These are phyloP conservation scores for Cyprinodon diabolis DNA, from an alignment of 2,797 vertebrate genomes.

Conservation along the genomic window DNA sequence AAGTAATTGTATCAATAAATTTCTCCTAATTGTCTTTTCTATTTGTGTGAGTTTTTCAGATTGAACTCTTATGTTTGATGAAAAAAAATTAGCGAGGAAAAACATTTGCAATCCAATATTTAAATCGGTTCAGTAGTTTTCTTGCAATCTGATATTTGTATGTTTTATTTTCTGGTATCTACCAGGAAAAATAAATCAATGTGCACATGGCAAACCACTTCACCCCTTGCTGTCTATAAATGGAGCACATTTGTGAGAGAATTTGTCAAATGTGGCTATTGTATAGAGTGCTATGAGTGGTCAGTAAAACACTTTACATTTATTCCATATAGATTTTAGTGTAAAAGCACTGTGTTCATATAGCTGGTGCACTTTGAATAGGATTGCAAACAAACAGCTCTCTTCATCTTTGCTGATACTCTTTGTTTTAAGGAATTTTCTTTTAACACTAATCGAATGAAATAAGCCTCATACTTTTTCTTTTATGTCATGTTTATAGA, in stretches of 20 bases:
- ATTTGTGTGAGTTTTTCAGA: too few relatives aligned
- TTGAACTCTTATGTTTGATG: neutral
- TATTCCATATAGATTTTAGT: neutral
- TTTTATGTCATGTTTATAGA: slow-evolving; percentile 14
- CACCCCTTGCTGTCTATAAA: neutral
- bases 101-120: neutral
- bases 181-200: too few relatives aligned
- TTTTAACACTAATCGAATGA: slow-evolving; percentile 17
- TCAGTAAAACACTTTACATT: neutral
- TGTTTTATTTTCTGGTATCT: neutral
- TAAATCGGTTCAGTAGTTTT: neutral
- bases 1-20: too few relatives aligned
- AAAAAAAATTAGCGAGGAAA: neutral
- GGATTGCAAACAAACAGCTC: neutral
- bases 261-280: neutral
- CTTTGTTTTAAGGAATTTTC: neutral
- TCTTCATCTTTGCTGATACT: slow-evolving; percentile 3
- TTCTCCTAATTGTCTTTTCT: too few relatives aligned
- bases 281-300: neutral
- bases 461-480: slow-evolving; percentile 5
- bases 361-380: neutral
- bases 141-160: too few relatives aligned
- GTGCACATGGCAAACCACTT: neutral
- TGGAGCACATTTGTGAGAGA: neutral
- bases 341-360: neutral